Conservation (phyloP, 2,797 vertebrate species). For the Ambastaia sidthimunki region DNA sequence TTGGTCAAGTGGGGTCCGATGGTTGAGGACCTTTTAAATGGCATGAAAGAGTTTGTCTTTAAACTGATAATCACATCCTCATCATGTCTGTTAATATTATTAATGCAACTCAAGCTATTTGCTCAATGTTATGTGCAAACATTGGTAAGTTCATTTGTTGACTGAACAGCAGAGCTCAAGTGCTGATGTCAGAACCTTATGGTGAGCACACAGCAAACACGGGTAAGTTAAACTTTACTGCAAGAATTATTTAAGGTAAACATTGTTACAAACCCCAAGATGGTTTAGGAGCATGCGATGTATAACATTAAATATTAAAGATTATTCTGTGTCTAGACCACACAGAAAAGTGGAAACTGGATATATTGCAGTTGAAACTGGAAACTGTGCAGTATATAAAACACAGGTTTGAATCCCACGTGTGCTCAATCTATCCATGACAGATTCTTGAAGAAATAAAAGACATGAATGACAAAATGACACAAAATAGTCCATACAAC, state of each 20-base stretch:
- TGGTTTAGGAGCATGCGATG: no score
- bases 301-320: no score
- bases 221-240: not conserved
- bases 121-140: constrained; percentile 35
- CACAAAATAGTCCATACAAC: no score
- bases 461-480: no score
- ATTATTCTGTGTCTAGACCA: no score
- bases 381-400: no score
- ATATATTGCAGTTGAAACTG: no score
- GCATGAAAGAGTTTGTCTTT: constrained; percentile 34
- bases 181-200: not conserved
- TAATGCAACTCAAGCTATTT: constrained; percentile 42
- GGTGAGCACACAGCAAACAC: not conserved
- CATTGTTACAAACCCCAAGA: not conserved
- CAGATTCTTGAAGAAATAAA: no score
- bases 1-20: not conserved
- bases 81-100: constrained; percentile 39
- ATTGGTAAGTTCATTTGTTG: not conserved
- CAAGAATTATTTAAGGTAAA: not conserved
- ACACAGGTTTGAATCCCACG: no score
- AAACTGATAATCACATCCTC: constrained; percentile 31
- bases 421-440: no score
- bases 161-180: not conserved
- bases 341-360: no score
- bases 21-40: not conserved